Conservation (phyloP, 2,113 vertebrate species). For the Phaethornis superciliosus region DNA sequence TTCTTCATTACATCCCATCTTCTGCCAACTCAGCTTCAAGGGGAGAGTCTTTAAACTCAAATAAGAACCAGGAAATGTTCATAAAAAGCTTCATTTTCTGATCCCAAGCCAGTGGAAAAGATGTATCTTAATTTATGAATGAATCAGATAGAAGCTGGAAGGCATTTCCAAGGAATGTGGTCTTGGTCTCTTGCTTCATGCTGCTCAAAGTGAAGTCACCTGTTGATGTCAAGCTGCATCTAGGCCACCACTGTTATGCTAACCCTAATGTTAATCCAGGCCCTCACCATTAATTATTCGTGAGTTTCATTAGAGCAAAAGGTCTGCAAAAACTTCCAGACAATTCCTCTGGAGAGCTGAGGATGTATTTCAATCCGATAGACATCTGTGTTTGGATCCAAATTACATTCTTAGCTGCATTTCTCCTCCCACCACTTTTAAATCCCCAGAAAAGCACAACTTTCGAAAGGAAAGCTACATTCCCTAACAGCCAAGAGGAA, state of each 20-base stretch:
- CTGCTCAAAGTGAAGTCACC: not conserved
- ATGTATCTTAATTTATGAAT: not conserved
- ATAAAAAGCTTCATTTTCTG: not conserved
- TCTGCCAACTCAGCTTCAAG: not conserved
- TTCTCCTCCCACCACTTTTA: not conserved
- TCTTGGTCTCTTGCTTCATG: not conserved
- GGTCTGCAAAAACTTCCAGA: not conserved
- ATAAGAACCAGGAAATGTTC: not conserved
- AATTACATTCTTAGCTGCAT: not conserved
- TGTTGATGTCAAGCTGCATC: not conserved
- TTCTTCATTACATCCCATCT: not conserved
- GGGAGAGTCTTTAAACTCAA: not conserved
- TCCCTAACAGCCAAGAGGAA: not conserved
- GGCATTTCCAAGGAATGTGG: not conserved
- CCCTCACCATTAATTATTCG: not conserved
- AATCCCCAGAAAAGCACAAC: not conserved
- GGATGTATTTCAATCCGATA: not conserved
- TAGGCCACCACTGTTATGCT: not conserved
- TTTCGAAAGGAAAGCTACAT: not conserved
- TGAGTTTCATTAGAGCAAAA: not conserved
- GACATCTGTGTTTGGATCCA: slow-evolving; percentile 1
- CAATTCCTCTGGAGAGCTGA: not conserved
- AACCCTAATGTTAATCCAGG: not conserved
- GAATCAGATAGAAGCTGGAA: slow-evolving; percentile 7
- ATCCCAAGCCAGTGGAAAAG: not conserved